Percentiles rank a stretch among this genome's conserved stretches.
Evolutionary conservation across 2,797 vertebrate genomes (phyloP).

Genomic region (Onychomys leucogaster): DNA sequence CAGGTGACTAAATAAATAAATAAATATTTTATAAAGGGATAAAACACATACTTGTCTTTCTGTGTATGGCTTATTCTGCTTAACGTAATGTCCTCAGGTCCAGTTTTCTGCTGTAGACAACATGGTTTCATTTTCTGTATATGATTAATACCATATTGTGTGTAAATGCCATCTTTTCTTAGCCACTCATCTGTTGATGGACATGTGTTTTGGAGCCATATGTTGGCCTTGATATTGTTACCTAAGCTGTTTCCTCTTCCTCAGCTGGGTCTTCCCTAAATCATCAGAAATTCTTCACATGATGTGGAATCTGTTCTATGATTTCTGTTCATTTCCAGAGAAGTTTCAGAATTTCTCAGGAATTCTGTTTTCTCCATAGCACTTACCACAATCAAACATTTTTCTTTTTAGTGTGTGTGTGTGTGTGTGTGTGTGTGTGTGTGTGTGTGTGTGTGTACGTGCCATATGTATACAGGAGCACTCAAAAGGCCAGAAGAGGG

Average conservation of each 20-base stretch:
- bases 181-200: not conserved
- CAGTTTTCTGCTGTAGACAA: not conserved
- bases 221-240: not conserved
- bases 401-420: not conserved
- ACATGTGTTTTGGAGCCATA: not conserved
- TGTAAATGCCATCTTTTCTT: not conserved
- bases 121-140: not conserved
- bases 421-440: not conserved
- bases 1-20: no score
- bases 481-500: not conserved
- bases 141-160: not conserved
- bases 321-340: slow-evolving; percentile 4
- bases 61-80: not conserved
- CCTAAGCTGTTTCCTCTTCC: not conserved
- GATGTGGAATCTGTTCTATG: not conserved
- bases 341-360: not conserved
- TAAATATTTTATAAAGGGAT: not conserved
- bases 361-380: not conserved
- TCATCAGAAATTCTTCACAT: not conserved
- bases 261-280: not conserved
- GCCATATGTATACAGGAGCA: no score
- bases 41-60: not conserved
- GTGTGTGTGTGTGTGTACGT: not conserved
- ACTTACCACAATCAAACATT: not conserved
- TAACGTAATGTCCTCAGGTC: not conserved